Conservation (phyloP, 37 sponge, comb jelly and placozoan genomes). For the Halichondria panicea region DNA sequence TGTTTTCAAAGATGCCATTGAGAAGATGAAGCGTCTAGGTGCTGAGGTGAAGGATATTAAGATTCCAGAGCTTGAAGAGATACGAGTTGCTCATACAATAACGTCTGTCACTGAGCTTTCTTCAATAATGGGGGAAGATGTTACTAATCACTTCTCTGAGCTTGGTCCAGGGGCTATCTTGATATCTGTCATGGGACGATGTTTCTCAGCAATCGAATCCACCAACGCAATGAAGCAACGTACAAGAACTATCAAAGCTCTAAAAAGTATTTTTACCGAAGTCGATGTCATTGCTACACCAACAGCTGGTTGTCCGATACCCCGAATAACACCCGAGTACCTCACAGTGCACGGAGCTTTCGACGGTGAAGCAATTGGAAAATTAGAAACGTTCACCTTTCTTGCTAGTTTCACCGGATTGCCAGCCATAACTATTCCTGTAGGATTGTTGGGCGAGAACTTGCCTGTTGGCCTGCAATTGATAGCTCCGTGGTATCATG, state of each 20-base stretch:
- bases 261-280: constrained; percentile 11
- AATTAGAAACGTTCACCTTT: constrained; percentile 47
- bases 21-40: constrained; percentile 1
- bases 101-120: constrained; percentile 33
- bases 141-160: constrained; percentile 24
- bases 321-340: constrained; percentile 27
- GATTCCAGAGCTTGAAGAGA: constrained; percentile 25
- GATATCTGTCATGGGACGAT: background rate
- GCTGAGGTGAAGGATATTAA: constrained; percentile 1
- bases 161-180: constrained; percentile 19
- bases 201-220: constrained; percentile 2
- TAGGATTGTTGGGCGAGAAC: no score
- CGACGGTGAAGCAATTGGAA: background rate
- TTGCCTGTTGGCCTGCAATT: background rate
- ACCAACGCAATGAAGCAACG: constrained; percentile 47
- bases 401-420: constrained; percentile 61
- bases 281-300: constrained; percentile 47
- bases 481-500: background rate
- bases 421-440: no score
- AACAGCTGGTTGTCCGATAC: constrained; percentile 16
- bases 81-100: background rate
- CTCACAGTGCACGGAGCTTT: no score
- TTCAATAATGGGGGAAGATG: background rate
- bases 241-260: constrained; percentile 28
- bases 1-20: constrained; percentile 4